Conservation (phyloP, 2,888 invertebrate genomes). For the Catocala fraxini region DNA sequence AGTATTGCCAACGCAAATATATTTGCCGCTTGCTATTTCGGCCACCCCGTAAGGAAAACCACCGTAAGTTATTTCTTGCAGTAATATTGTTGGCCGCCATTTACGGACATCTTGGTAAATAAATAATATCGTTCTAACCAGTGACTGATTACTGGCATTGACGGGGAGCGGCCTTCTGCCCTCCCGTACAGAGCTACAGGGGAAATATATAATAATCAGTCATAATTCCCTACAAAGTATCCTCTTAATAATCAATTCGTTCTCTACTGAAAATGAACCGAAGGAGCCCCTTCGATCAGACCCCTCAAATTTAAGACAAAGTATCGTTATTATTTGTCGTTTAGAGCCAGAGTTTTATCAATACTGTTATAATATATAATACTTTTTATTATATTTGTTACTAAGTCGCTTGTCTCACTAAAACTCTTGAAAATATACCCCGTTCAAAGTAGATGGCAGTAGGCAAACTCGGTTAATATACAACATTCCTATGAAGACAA, state of each 20-base stretch:
- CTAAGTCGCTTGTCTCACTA: too few species aligned
- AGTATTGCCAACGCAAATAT: neutral
- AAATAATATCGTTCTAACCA: constrained; percentile 6
- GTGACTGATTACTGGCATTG: constrained; percentile 17
- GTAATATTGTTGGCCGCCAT: neutral
- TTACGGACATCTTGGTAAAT: constrained; percentile 3
- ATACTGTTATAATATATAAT: neutral
- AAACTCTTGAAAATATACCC: too few species aligned
- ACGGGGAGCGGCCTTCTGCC: constrained; percentile 1
- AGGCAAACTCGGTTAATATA: too few species aligned
- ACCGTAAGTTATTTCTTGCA: too few species aligned
- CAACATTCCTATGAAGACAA: too few species aligned
- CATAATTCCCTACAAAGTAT: constrained; percentile 16
- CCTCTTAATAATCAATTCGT: constrained; percentile 19
- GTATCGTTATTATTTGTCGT: constrained; percentile 3
- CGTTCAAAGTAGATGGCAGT: too few species aligned
- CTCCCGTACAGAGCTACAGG: neutral
- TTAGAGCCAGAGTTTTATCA: neutral
- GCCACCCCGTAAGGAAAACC: neutral
- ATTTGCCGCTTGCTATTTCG: neutral
- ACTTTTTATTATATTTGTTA: too few species aligned
- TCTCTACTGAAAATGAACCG: constrained; percentile 12
- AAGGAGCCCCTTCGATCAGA: constrained; percentile 6
- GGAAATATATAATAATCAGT: constrained; percentile 16
- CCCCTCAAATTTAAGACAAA: constrained; percentile 3